These are phyloP conservation scores for Arenicola marina DNA, from an alignment of 2,888 invertebrate species.

Conservation along the genomic window DNA sequence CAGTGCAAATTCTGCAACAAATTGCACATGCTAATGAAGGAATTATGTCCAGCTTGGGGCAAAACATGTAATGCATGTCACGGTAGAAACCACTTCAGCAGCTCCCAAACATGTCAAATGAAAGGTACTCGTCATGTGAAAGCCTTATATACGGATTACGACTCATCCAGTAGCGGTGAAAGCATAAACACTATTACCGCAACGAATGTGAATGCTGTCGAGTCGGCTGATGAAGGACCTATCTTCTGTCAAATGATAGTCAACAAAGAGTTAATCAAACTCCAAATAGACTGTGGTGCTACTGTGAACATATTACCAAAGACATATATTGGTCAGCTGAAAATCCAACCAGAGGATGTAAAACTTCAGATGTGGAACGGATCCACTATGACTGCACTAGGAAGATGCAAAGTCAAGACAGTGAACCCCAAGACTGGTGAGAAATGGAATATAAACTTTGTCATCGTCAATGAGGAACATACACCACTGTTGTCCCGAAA, in stretches of 20 bases:
- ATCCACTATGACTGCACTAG: not conserved
- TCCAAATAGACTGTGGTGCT: conserved; percentile 20
- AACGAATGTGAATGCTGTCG: not conserved
- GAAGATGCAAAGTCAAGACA: not conserved
- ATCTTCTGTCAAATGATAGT: not conserved
- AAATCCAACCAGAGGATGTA: not conserved
- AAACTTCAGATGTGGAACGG: conserved; percentile 11
- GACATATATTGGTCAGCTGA: not conserved
- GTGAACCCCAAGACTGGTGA: not conserved
- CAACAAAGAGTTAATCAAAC: conserved; percentile 5
- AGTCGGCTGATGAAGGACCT: not conserved
- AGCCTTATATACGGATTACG: not conserved
- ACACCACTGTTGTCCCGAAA: conserved; percentile 1
- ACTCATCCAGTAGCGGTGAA: not conserved
- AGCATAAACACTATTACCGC: not conserved
- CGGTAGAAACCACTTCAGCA: not conserved
- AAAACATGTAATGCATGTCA: conserved; percentile 1
- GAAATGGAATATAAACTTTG: conserved; percentile 8
- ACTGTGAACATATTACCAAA: conserved; percentile 13
- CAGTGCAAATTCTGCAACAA: not conserved
- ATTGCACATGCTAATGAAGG: not conserved
- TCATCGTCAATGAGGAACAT: not conserved
- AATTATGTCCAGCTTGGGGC: conserved; percentile 3
- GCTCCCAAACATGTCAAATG: not conserved
- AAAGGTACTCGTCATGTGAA: not conserved